A percentile compares a stretch with the other conserved stretches of the same genome.
Conservation (phyloP, 2,888 invertebrate species). For the Tetragonula carbonaria region DNA sequence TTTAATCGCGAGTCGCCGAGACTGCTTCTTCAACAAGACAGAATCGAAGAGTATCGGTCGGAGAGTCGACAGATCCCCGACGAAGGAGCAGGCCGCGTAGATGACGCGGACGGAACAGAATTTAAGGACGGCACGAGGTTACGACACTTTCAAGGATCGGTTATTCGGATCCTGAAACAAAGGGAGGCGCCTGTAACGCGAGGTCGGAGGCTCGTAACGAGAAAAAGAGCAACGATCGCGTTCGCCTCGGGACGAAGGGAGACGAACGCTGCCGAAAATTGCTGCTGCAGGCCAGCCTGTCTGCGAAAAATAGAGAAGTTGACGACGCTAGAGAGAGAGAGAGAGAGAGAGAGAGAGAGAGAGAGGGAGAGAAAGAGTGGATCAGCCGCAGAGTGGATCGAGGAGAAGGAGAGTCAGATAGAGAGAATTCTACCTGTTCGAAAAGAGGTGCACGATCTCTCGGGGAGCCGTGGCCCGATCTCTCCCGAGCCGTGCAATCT, state of each 20-base stretch:
- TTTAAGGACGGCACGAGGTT: slow-evolving; percentile 59
- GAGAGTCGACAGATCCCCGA: background rate
- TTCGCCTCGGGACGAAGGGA: slow-evolving; percentile 19
- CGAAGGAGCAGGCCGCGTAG: slow-evolving; percentile 1
- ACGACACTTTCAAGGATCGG: slow-evolving; percentile 66
- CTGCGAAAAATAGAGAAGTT: slow-evolving; percentile 70
- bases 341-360: slow-evolving; percentile 14
- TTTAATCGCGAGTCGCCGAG: background rate
- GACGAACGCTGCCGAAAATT: slow-evolving; percentile 68
- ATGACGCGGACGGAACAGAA: slow-evolving; percentile 53
- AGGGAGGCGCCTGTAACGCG: slow-evolving; percentile 65
- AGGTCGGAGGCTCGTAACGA: slow-evolving; percentile 48
- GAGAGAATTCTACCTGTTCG: slow-evolving; percentile 66
- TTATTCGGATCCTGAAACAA: slow-evolving; percentile 61
- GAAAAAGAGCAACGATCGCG: slow-evolving; percentile 25
- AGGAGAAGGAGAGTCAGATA: slow-evolving; percentile 22
- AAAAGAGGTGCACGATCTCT: background rate
- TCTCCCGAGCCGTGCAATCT: slow-evolving; percentile 26
- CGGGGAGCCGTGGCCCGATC: slow-evolving; percentile 20
- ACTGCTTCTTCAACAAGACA: background rate
- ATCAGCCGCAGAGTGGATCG: background rate
- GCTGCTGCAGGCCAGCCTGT: slow-evolving; percentile 68
- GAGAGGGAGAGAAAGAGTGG: background rate
- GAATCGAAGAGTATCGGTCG: background rate
- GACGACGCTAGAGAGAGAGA: background rate